Evolutionary conservation across 1,140 invertebrate genomes (phyloP), one percentile per base, ranked within the genome.

Genomic region (Bombus impatiens): DNA sequence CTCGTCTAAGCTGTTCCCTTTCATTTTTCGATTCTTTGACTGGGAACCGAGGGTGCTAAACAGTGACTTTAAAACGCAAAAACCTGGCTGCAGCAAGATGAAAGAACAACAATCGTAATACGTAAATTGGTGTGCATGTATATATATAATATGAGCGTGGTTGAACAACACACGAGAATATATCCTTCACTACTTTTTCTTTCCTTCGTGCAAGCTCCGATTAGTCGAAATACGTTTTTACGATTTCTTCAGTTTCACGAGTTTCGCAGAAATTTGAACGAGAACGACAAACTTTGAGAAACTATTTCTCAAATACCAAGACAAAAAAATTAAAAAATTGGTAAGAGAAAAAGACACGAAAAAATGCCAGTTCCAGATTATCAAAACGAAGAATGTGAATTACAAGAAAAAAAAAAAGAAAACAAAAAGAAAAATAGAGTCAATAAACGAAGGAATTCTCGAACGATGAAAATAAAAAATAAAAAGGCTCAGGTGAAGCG

Each of bases 121-220:
- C 87, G 87, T 91, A 77, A 87, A 89, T 88, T 92, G 47, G 90
- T 93, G 92, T 93, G 89, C 76, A 90, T 88, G 89, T 85, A 88
- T 86, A 88, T 83, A 88, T 90, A 88, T 91, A 90, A 90, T 87
- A 90, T 79, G 86, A 70, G 40, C 57, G 77, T 78, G 75, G 22
- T 18, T 78, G 9, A 12, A 35, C 42, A 86, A 59, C 68, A 76
- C 74, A 59, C 59, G n/a, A 22, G 32, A 37, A 68, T 65, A 65
- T 57, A 68, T 85, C 40, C 40, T 44, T 68, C 75, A 42, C 53
- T 82, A 15, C 22, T 32, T 35, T 42, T 53, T 35, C 40, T 32
- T 10, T 53, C 47, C 22, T 53, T 53, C 18, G 47, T 53, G 0
- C 18, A 22, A 53, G 18, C 15, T 8, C 47, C 0, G 18, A 53